phyloP scores from a whole-genome alignment of 2,888 invertebrate genomes.

The Diaperis boleti region DNA sequence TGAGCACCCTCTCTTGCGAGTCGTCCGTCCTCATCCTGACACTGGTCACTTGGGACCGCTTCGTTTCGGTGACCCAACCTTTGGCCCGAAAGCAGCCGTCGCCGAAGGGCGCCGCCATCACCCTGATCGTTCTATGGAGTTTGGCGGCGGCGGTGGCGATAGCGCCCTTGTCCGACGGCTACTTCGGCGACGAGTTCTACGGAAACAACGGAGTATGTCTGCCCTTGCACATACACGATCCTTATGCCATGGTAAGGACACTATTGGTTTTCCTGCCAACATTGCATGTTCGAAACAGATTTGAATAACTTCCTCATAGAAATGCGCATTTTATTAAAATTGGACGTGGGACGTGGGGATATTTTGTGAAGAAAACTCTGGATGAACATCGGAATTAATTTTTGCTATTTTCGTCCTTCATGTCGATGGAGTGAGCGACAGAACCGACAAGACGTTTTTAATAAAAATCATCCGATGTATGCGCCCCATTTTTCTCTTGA shows the following conservation, averaged over 20 bases:
- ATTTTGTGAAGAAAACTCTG: neutral
- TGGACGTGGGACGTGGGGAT: neutral
- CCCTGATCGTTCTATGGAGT: constrained; percentile 68
- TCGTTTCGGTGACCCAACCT: constrained; percentile 71
- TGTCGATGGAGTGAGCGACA: too few relatives aligned
- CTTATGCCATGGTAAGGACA: constrained; percentile 68
- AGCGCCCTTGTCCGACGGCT: constrained; percentile 67
- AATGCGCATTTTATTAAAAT: constrained; percentile 29
- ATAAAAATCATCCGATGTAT: too few relatives aligned
- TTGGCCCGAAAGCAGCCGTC: constrained; percentile 66
- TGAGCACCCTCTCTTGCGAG: constrained; percentile 73
- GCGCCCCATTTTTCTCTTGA: too few relatives aligned
- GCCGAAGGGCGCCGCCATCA: constrained; percentile 66
- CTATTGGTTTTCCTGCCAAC: neutral
- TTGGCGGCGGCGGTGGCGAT: constrained; percentile 67
- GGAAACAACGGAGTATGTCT: constrained; percentile 73
- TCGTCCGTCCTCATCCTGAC: constrained; percentile 72
- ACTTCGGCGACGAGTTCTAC: constrained; percentile 71
- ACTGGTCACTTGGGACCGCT: constrained; percentile 73
- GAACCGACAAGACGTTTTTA: too few relatives aligned
- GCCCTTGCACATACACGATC: constrained; percentile 73
- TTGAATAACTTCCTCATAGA: constrained; percentile 13
- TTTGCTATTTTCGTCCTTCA: too few relatives aligned
- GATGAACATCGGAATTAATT: too few relatives aligned
- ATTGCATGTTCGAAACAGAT: neutral